Conservation (phyloP, 2,113 vertebrate genomes). For the Serilophus lunatus region DNA sequence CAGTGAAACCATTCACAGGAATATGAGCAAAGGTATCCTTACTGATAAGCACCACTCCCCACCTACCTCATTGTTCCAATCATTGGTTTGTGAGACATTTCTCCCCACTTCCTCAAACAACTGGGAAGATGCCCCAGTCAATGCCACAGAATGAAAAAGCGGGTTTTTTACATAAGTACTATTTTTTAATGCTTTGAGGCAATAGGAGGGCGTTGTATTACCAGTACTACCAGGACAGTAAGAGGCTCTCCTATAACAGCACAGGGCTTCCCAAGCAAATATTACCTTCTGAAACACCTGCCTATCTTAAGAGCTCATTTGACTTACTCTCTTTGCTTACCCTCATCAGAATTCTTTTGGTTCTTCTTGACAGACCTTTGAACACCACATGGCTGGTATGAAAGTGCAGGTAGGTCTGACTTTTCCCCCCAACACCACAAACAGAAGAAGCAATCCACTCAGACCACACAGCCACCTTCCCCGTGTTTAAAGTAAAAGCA, state of each 20-base stretch:
- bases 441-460: neutral
- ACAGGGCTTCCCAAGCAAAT: neutral
- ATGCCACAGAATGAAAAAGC: neutral
- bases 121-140: neutral
- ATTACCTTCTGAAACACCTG: neutral
- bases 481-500: neutral
- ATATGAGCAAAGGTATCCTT: neutral
- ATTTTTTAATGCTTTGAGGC: neutral
- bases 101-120: neutral
- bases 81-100: neutral
- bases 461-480: neutral
- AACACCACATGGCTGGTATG: neutral
- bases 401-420: neutral
- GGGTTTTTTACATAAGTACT: accelerated
- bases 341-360: neutral
- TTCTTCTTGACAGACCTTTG: neutral
- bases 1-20: neutral
- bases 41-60: neutral
- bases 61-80: neutral
- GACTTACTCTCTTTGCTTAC: neutral
- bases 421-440: neutral
- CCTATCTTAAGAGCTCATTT: neutral
- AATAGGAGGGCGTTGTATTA: accelerated
- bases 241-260: neutral
- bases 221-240: neutral